Evolutionary conservation across 2,888 invertebrate genomes (phyloP).

Genomic region (Yponomeuta sedellus): DNA sequence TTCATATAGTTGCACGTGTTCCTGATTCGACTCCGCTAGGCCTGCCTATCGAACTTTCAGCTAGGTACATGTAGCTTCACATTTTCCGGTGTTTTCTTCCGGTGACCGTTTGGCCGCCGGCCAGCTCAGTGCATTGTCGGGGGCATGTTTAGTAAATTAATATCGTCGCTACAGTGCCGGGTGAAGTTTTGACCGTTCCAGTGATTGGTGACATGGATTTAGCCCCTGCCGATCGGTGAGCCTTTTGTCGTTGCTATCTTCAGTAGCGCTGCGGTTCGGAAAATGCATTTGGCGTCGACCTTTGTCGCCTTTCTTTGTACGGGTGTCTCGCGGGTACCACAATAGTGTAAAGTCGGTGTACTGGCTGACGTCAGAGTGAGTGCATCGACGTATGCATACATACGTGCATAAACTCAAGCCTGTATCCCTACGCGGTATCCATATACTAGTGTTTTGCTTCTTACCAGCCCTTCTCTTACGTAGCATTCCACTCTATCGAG

Average conservation of each 20-base stretch:
- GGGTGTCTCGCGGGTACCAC: too few species aligned
- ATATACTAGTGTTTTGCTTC: too few species aligned
- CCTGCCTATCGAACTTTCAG: conserved; percentile 39
- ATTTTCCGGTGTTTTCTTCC: conserved; percentile 40
- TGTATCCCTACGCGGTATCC: too few species aligned
- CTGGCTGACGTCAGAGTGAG: too few species aligned
- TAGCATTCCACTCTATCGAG: too few species aligned
- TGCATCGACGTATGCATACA: too few species aligned
- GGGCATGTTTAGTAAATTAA: conserved; percentile 62
- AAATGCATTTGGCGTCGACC: background rate
- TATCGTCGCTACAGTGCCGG: conserved; percentile 53
- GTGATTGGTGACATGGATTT: conserved; percentile 11
- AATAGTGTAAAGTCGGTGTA: too few species aligned
- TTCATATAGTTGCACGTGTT: background rate
- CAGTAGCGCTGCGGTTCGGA: background rate
- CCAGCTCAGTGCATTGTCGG: conserved; percentile 59
- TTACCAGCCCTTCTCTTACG: too few species aligned
- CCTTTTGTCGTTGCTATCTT: conserved; percentile 3
- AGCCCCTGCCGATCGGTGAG: background rate
- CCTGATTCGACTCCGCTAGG: background rate
- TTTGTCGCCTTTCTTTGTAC: background rate
- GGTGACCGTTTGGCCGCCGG: conserved; percentile 50
- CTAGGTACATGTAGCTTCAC: conserved; percentile 22
- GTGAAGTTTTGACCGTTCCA: conserved; percentile 8
- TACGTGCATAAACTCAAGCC: too few species aligned